Base-by-base conservation (phyloP, 2,888 invertebrate species). In the Lasioglossum morio region DNA sequence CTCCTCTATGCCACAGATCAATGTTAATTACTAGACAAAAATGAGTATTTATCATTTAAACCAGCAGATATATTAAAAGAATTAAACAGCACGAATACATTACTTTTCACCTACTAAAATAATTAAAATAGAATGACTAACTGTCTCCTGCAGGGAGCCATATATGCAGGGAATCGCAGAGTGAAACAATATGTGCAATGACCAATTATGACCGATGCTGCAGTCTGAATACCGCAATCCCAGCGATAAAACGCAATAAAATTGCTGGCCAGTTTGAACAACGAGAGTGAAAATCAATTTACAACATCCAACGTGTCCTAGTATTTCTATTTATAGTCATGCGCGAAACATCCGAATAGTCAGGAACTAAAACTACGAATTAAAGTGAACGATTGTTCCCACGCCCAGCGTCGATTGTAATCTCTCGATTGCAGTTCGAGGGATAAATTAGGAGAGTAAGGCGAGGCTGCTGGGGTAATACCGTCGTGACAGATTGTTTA, bases 401-500 rank as follows among this genome's bases (percentile, higher is more conserved):
- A 7, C 2, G 16, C 14, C 5, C 60, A 7, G 63, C 16, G 63
- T 16, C 63, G 63, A 63, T 63, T 14, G 27, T 63, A 63, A 63
- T 63, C 63, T 63, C 63, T 30, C 27, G 16, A 30, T 30, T 30
- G 63, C 63, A 16, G 63, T 30, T 30, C 14, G 63, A 7, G 63
- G 63, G 63, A 63, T 63, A 63, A 63, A 63, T 63, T 63, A 63
- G 63, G 7, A 16, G 30, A 63, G 7, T 30, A 16, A 7, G 30
- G 27, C 16, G 27, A 27, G 60, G 27, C 60, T 27, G 60, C 27
- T 5, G 27, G 30, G 16, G 30, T 63, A 63, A 63, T 60, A 16
- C 30, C 63, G 30, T 16, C 30, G 63, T 63, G 63, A 63, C 30
- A 63, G 63, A 63, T 63, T 63, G 63, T 63, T 30, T 74, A 37